Evolutionary conservation across 2,888 invertebrate genomes (phyloP).

Genomic region (Lobophora halterata): DNA sequence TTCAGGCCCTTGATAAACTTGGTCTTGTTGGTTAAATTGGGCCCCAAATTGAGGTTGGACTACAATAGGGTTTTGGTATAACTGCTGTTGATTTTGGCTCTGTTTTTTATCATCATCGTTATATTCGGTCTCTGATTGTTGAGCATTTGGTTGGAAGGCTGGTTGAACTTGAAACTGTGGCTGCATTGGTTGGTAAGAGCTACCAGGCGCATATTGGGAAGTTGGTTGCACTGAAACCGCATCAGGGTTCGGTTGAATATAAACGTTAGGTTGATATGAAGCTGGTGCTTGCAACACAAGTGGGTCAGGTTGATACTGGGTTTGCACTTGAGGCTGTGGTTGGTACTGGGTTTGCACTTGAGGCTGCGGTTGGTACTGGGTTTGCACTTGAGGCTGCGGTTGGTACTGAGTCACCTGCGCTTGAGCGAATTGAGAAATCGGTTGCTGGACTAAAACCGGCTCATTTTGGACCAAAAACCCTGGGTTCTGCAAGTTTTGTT

Average conservation of each 20-base stretch:
- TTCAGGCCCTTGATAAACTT: conserved; percentile 18
- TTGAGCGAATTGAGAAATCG: conserved; percentile 30
- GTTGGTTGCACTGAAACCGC: conserved; percentile 27
- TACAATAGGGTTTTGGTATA: conserved; percentile 31
- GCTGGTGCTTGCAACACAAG: conserved; percentile 31
- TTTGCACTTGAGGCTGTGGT: conserved; percentile 29
- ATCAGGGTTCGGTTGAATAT: conserved; percentile 27
- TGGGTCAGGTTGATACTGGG: conserved; percentile 31
- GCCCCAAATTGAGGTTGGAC: conserved; percentile 28
- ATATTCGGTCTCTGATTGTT: conserved; percentile 27
- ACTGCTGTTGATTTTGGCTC: conserved; percentile 25
- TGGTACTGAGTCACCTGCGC: conserved; percentile 32
- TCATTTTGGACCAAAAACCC: conserved; percentile 8
- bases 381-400: conserved; percentile 10
- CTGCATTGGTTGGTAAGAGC: conserved; percentile 29
- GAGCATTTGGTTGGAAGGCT: conserved; percentile 31
- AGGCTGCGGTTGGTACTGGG: too few species aligned
- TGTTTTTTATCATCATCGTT: conserved; percentile 9
- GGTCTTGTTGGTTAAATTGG: conserved; percentile 22
- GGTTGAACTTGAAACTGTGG: conserved; percentile 44
- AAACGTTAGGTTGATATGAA: conserved; percentile 30
- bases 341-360: conserved; percentile 31
- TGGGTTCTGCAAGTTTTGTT: conserved; percentile 39
- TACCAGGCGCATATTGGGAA: conserved; percentile 35
- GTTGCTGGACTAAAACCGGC: conserved; percentile 32